These are phyloP conservation scores for Pachycephus smyrnensis DNA, from an alignment of 2,888 invertebrate species.

Conservation along the genomic window DNA sequence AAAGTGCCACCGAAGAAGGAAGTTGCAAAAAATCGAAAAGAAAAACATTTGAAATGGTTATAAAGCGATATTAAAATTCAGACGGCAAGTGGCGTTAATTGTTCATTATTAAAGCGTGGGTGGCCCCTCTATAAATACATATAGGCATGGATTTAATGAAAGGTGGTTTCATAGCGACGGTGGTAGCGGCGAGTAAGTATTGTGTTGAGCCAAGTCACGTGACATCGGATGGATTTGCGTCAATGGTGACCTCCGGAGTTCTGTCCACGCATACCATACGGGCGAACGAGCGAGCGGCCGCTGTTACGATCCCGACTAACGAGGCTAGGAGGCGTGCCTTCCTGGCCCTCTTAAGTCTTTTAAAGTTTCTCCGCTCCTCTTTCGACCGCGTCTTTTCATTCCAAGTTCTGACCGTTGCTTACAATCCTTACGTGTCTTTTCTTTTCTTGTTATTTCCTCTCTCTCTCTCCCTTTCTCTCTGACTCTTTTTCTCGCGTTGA, in stretches of 20 bases:
- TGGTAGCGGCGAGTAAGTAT: conserved; percentile 27
- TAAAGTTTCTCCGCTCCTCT: neutral
- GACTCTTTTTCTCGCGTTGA: neutral
- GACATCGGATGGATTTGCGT: conserved; percentile 75
- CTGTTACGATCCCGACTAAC: conserved; percentile 24
- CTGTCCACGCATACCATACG: conserved; percentile 65
- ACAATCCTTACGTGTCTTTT: no score
- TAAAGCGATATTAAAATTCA: neutral
- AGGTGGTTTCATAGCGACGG: conserved; percentile 28
- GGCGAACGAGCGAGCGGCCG: conserved; percentile 13
- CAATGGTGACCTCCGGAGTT: conserved; percentile 78
- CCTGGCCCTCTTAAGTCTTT: conserved; percentile 30
- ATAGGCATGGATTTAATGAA: conserved; percentile 43
- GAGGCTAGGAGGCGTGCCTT: conserved; percentile 42
- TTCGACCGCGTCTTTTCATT: neutral
- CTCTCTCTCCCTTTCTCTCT: neutral
- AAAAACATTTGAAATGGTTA: neutral
- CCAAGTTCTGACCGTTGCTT: neutral
- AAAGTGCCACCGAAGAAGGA: neutral
- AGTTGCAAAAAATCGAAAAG: neutral
- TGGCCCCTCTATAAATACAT: conserved; percentile 29
- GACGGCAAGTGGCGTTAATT: conserved; percentile 29
- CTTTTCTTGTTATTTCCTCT: neutral
- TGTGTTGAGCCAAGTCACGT: conserved; percentile 69
- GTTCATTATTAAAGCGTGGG: conserved; percentile 40